A percentile compares a stretch with the other conserved stretches of the same genome.
phyloP scores from a whole-genome alignment of 2,113 vertebrate species.

The Apus apus region DNA sequence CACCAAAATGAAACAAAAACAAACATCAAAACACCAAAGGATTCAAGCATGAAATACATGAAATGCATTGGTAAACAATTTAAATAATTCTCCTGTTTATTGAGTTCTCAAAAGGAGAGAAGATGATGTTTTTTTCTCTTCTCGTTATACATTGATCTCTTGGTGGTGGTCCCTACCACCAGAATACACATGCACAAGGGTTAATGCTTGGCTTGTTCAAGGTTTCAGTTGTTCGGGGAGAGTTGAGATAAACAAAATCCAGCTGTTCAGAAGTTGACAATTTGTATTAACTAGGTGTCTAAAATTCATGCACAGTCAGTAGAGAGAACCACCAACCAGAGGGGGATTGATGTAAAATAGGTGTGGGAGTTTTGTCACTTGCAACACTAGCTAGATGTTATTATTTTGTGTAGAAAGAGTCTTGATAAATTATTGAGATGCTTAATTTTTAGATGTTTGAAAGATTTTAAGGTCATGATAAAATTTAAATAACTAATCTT shows the following conservation, averaged over 20 bases:
- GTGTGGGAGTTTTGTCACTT: neutral
- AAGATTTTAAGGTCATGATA: neutral
- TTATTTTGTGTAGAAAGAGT: neutral
- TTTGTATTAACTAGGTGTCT: neutral
- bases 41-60: neutral
- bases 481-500: neutral
- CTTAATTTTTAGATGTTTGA: neutral
- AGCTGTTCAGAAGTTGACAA: neutral
- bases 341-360: rapidly evolving
- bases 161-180: neutral
- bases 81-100: neutral
- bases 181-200: neutral
- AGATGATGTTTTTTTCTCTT: neutral
- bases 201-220: neutral
- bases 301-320: neutral
- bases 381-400: neutral
- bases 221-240: neutral
- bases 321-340: neutral
- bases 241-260: neutral
- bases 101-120: neutral
- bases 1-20: no score
- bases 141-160: neutral
- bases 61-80: neutral
- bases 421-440: neutral
- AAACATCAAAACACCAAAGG: neutral